phyloP scores from a whole-genome alignment of 2,797 vertebrate genomes.

The Manis crassicaudata region DNA sequence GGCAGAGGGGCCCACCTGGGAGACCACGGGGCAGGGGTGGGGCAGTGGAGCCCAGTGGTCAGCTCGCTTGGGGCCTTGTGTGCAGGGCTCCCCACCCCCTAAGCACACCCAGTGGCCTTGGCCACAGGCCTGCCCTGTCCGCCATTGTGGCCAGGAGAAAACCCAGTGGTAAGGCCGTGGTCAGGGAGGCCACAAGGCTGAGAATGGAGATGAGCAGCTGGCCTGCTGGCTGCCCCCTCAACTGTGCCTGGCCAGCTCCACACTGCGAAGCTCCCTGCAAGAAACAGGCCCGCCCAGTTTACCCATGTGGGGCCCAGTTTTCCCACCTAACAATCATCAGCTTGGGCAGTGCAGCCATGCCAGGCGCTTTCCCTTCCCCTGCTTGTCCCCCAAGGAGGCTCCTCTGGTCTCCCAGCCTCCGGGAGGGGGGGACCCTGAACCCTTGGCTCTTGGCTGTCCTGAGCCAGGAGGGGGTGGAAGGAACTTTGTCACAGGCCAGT shows the following conservation, averaged over 20 bases:
- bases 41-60: background rate
- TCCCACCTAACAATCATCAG: rapidly evolving
- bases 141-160: background rate
- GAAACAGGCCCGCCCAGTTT: rapidly evolving
- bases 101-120: rapidly evolving
- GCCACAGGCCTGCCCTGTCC: background rate
- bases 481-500: background rate
- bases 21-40: rapidly evolving
- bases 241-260: background rate
- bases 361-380: background rate
- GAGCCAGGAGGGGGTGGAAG: too few relatives aligned
- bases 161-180: background rate
- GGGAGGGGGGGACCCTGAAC: background rate
- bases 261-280: too few relatives aligned
- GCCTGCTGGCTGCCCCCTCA: background rate
- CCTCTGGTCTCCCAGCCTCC: background rate
- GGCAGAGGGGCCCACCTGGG: background rate
- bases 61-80: background rate
- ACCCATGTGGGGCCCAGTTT: background rate
- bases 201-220: background rate
- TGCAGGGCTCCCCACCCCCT: background rate
- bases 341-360: background rate
- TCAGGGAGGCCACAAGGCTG: background rate
- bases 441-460: background rate
- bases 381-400: background rate